These are phyloP conservation scores for Dastarcus helophoroides DNA, from an alignment of 2,888 invertebrate species.

Conservation along the genomic window DNA sequence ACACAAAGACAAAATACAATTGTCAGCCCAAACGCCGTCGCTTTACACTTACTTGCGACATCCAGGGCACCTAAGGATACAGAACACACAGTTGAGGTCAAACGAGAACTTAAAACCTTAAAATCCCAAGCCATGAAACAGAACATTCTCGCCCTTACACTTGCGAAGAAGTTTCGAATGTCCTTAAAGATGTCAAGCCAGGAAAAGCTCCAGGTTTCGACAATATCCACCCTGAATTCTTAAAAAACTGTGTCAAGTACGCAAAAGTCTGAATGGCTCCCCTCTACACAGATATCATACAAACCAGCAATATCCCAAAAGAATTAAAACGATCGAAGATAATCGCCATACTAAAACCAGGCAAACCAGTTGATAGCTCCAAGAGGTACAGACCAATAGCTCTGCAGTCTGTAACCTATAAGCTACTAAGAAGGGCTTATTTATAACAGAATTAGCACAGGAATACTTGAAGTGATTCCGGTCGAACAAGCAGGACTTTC, in stretches of 20 bases:
- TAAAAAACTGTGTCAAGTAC: conserved; percentile 6
- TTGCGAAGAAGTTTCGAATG: conserved; percentile 1
- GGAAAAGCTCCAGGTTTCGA: conserved; percentile 8
- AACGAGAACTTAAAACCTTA: conserved; percentile 6
- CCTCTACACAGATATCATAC: conserved; percentile 6
- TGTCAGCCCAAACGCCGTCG: no score
- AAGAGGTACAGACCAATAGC: conserved; percentile 10
- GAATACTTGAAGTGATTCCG: no score
- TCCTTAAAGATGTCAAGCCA: conserved; percentile 6
- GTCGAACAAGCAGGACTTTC: no score
- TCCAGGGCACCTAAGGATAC: conserved; percentile 3
- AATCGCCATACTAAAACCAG: conserved; percentile 10
- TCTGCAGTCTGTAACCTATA: conserved; percentile 5
- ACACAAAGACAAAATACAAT: no score
- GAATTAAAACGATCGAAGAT: conserved; percentile 9
- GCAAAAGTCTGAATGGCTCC: conserved; percentile 6
- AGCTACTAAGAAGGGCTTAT: conserved; percentile 8
- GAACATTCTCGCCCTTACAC: conserved; percentile 4
- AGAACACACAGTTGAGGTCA: conserved; percentile 3
- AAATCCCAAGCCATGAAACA: conserved; percentile 2
- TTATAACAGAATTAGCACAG: conserved; percentile 8
- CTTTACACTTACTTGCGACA: no score
- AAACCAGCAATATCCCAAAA: conserved; percentile 2
- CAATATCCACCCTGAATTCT: conserved; percentile 5
- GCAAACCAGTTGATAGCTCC: conserved; percentile 9